phyloP scores from a whole-genome alignment of 2,797 vertebrate species.

The Coregonus suidteri region DNA sequence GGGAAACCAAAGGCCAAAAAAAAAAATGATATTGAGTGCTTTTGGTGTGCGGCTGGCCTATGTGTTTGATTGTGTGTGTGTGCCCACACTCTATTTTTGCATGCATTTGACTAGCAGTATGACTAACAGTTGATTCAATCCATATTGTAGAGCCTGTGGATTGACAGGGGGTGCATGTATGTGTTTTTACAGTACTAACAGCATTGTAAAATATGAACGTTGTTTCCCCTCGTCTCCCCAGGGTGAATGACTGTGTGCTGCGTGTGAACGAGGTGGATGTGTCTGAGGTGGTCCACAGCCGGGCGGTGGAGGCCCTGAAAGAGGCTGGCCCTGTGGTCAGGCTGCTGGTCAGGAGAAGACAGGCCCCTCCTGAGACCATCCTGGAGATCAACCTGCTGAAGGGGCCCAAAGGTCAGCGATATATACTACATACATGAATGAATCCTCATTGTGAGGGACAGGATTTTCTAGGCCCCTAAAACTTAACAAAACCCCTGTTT shows the following conservation, averaged over 20 bases:
- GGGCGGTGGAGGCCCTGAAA: conserved; percentile 96
- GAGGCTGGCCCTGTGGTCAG: conserved; percentile 96
- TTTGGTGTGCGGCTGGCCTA: conserved; percentile 21
- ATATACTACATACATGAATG: not conserved
- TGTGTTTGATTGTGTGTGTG: conserved; percentile 4
- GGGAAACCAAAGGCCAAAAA: conserved; percentile 49
- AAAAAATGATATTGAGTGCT: conserved; percentile 45
- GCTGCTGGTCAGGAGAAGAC: conserved; percentile 91
- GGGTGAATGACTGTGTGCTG: conserved; percentile 97
- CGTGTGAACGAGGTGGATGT: conserved; percentile 97
- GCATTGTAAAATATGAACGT: not conserved
- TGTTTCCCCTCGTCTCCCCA: conserved; percentile 51
- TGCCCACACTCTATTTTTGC: not conserved
- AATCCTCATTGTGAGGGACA: no score
- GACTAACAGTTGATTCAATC: not conserved
- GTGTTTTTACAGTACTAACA: conserved; percentile 9
- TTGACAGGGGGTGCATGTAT: no score
- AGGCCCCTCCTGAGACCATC: conserved; percentile 93
- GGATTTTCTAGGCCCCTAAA: no score
- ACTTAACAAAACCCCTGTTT: no score
- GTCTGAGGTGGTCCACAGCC: conserved; percentile 96
- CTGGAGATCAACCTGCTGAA: conserved; percentile 97
- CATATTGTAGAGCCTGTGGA: not conserved
- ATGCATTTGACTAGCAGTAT: not conserved
- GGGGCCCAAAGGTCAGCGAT: conserved; percentile 91